These are phyloP conservation scores for Acanthaster planci DNA, from an alignment of 35 echinoderm and acorn worm genomes.

Conservation along the genomic window DNA sequence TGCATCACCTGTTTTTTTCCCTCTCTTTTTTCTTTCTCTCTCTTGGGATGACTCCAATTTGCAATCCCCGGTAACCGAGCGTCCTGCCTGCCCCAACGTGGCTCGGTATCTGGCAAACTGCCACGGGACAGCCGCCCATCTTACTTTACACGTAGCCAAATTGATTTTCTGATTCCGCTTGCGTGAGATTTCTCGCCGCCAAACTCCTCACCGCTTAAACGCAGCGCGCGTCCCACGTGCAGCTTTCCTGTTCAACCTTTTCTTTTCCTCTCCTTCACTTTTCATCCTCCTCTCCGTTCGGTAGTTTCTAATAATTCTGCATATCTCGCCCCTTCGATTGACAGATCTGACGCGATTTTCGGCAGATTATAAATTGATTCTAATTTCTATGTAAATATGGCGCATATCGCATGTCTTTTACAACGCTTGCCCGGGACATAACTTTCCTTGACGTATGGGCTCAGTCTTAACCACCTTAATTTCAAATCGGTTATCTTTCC, in stretches of 20 bases:
- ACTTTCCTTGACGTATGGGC: background rate
- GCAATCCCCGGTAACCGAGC: constrained; percentile 13
- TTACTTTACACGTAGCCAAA: constrained; percentile 20
- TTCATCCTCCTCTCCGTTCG: background rate
- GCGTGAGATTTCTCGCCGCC: background rate
- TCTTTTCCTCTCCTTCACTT: background rate
- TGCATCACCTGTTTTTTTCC: too few relatives aligned
- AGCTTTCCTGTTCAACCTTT: background rate
- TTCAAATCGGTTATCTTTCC: constrained; percentile 9
- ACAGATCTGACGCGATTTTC: constrained; percentile 16
- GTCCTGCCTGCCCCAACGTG: background rate
- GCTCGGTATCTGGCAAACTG: constrained; percentile 7
- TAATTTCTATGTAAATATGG: constrained; percentile 24
- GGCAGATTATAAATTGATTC: constrained; percentile 31
- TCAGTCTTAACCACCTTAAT: constrained; percentile 28
- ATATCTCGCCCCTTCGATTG: background rate
- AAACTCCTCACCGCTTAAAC: background rate
- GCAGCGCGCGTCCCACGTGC: background rate
- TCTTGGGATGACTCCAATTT: background rate
- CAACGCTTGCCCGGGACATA: background rate
- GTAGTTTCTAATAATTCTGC: constrained; percentile 17
- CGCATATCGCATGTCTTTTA: constrained; percentile 15
- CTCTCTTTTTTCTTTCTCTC: background rate
- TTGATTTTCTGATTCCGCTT: constrained; percentile 32
- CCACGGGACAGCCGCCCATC: background rate